A percentile compares a stretch with the other conserved stretches of the same genome.
Evolutionary conservation across 2,113 vertebrate species (phyloP).

Genomic region (Lathamus discolor): DNA sequence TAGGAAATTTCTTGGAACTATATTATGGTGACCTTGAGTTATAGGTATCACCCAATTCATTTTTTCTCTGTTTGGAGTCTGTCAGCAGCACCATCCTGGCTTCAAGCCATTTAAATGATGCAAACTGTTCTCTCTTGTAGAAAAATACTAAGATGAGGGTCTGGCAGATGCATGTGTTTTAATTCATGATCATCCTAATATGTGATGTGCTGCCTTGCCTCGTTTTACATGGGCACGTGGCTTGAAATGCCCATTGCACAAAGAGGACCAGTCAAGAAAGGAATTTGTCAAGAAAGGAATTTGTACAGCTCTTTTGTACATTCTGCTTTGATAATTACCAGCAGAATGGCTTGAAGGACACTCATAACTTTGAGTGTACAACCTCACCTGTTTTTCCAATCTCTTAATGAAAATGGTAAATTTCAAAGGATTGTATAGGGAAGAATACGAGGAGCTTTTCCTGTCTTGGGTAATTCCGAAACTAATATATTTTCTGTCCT

Average conservation of each 20-base stretch:
- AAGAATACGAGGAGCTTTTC: not conserved
- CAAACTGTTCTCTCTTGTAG: not conserved
- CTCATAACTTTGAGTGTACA: not conserved
- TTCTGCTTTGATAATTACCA: not conserved
- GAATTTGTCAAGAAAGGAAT: not conserved
- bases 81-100: not conserved
- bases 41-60: not conserved
- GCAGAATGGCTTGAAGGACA: not conserved
- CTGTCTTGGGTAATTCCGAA: not conserved
- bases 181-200: not conserved
- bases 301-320: not conserved
- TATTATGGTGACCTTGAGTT: not conserved
- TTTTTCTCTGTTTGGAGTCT: not conserved
- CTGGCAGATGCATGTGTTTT: not conserved
- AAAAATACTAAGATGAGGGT: not conserved
- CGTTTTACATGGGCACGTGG: not conserved
- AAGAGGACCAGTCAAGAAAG: not conserved
- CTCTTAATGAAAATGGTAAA: not conserved
- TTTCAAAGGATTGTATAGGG: not conserved
- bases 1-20: not conserved
- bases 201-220: not conserved
- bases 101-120: not conserved
- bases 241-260: not conserved
- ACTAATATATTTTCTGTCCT: not conserved
- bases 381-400: not conserved